phyloP scores from a whole-genome alignment of 30 jellyfish, hydroid and myxozoan genomes.

The Catostylus mosaicus region DNA sequence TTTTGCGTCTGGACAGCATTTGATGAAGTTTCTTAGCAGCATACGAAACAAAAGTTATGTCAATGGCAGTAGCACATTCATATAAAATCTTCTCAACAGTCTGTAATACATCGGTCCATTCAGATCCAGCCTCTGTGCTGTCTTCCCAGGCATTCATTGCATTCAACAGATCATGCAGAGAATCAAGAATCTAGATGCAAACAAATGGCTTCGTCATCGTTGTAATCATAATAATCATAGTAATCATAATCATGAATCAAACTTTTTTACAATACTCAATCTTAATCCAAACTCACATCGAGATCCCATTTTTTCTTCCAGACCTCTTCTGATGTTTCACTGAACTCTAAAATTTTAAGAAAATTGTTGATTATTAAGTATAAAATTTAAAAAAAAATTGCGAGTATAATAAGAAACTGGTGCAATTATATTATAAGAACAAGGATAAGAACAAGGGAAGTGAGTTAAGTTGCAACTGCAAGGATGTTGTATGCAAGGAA shows the following conservation, averaged over 20 bases:
- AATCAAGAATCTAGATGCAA: constrained; percentile 52
- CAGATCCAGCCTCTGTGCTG: constrained; percentile 94
- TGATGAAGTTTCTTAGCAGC: constrained; percentile 73
- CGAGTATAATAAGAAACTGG: too few relatives aligned
- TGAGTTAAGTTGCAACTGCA: too few relatives aligned
- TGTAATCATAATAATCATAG: too few relatives aligned
- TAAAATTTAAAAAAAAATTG: too few relatives aligned
- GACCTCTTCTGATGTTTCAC: constrained; percentile 52
- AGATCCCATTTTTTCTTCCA: constrained; percentile 57
- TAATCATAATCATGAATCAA: background rate
- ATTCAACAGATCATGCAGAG: constrained; percentile 69
- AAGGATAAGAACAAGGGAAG: too few relatives aligned
- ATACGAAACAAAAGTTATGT: constrained; percentile 65
- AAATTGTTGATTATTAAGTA: background rate
- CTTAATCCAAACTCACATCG: background rate
- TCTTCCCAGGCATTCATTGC: constrained; percentile 98
- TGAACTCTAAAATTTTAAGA: constrained; percentile 26
- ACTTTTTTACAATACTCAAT: background rate
- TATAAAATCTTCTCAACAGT: constrained; percentile 73
- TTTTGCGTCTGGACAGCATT: constrained; percentile 73
- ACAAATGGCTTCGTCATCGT: background rate
- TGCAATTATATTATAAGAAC: too few relatives aligned
- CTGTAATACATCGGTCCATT: constrained; percentile 91
- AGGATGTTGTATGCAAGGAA: too few relatives aligned
- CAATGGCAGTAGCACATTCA: constrained; percentile 56